A percentile compares a stretch with the other conserved stretches of the same genome.
These are phyloP conservation scores for Ellobium chinense DNA, from an alignment of 2,888 invertebrate genomes.

Conservation along the genomic window DNA sequence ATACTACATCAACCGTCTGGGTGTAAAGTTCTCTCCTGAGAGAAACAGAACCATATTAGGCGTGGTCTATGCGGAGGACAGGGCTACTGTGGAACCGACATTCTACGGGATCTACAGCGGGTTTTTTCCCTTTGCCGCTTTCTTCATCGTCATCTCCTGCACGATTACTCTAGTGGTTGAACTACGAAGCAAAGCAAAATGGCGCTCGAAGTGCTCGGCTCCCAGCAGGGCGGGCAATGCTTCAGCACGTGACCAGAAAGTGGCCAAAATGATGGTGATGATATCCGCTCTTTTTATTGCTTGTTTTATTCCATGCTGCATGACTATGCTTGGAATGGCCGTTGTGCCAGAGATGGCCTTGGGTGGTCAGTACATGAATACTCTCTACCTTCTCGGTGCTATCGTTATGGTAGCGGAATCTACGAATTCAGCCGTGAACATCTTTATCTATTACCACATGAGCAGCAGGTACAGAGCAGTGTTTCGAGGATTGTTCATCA, in stretches of 20 bases:
- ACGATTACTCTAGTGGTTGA: neutral
- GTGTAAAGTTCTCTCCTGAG: neutral
- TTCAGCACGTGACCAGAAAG: neutral
- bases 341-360: neutral
- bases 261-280: slow-evolving; percentile 6
- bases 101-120: neutral
- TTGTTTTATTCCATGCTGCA: neutral
- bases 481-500: too few relatives aligned
- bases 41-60: slow-evolving; percentile 9
- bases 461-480: neutral
- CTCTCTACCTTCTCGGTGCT: neutral
- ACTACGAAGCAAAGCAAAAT: neutral
- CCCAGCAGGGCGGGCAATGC: neutral
- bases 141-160: neutral
- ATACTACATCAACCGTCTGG: neutral
- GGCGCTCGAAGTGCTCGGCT: neutral
- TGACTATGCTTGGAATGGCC: neutral
- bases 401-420: neutral
- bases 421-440: slow-evolving; percentile 5
- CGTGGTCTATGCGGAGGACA: neutral
- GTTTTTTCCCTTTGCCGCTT: neutral
- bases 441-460: slow-evolving; percentile 12
- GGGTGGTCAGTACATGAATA: neutral
- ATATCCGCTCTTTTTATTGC: slow-evolving; percentile 5
- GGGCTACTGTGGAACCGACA: neutral